These are phyloP conservation scores for Lithophane semibrunnea DNA, from an alignment of 2,888 invertebrate species.

Conservation along the genomic window DNA sequence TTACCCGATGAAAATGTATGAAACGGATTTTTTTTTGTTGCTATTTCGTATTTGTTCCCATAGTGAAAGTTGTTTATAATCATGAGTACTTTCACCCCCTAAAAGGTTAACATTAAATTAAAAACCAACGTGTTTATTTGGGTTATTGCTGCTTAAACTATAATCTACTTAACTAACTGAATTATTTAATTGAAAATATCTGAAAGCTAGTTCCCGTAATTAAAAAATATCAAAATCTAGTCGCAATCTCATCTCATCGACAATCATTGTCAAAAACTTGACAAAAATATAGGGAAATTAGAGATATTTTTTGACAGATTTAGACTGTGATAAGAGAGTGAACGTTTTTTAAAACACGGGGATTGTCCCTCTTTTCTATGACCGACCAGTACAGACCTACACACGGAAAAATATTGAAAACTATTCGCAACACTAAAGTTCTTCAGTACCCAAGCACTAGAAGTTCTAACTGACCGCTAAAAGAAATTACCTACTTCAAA, in stretches of 20 bases:
- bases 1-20: too few relatives aligned
- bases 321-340: too few relatives aligned
- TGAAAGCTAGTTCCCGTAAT: neutral
- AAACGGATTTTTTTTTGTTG: too few relatives aligned
- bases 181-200: neutral
- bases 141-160: neutral
- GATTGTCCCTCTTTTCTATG: neutral
- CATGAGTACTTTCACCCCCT: too few relatives aligned
- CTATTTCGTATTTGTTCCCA: too few relatives aligned
- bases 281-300: neutral
- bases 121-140: too few relatives aligned
- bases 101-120: too few relatives aligned
- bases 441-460: neutral
- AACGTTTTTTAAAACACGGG: neutral
- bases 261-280: neutral
- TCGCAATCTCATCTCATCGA: neutral
- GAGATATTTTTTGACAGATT: neutral
- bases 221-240: neutral
- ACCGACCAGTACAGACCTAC: neutral
- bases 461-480: neutral
- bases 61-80: too few relatives aligned
- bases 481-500: slow-evolving; percentile 10
- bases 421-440: neutral
- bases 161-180: neutral
- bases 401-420: neutral